These are phyloP conservation scores for Rhinella marina DNA, from an alignment of 2,797 vertebrate genomes.

Conservation along the genomic window DNA sequence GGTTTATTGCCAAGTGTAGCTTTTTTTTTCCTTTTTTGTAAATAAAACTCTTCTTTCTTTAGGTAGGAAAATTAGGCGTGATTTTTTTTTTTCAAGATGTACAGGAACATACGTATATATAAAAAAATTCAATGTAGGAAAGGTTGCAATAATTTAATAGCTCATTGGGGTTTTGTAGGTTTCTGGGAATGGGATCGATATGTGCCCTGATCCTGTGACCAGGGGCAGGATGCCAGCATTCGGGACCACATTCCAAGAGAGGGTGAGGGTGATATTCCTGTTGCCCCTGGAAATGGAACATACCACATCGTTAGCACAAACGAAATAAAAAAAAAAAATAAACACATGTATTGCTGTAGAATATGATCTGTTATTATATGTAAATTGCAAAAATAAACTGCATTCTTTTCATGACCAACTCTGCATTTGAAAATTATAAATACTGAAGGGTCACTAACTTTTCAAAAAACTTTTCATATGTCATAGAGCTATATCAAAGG, in stretches of 20 bases:
- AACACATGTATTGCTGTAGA: too few relatives aligned
- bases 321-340: not conserved
- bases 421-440: too few relatives aligned
- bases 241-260: conserved; percentile 98
- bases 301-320: conserved; percentile 21
- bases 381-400: too few relatives aligned
- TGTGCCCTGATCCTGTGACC: conserved; percentile 89
- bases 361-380: too few relatives aligned
- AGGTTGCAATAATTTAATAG: conserved; percentile 83
- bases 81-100: conserved; percentile 73
- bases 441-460: too few relatives aligned
- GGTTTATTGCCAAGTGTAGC: conserved; percentile 47
- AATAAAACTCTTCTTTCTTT: conserved; percentile 44
- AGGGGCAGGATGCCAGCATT: conserved; percentile 96
- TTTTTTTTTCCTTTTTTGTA: conserved; percentile 2
- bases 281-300: conserved; percentile 83
- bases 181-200: conserved; percentile 93
- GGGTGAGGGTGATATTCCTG: conserved; percentile 92
- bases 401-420: too few relatives aligned
- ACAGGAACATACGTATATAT: conserved; percentile 71
- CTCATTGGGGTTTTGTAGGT: conserved; percentile 89
- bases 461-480: too few relatives aligned
- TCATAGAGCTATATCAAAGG: too few relatives aligned
- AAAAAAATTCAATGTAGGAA: conserved; percentile 46
- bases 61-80: conserved; percentile 58